A percentile compares a stretch with the other conserved stretches of the same genome.
phyloP scores from a whole-genome alignment of 2,888 invertebrate species.

The Adineta ricciae region DNA sequence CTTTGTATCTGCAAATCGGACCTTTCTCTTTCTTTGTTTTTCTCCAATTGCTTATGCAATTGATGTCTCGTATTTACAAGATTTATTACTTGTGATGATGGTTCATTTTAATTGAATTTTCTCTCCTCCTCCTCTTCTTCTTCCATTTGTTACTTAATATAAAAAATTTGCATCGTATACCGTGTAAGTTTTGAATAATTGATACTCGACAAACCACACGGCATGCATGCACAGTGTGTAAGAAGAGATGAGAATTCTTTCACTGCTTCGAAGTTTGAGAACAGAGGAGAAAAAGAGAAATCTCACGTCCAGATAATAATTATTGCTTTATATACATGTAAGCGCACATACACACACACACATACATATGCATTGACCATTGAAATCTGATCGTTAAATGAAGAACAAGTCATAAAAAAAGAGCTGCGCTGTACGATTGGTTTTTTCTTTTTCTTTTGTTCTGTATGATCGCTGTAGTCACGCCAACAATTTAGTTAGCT shows the following conservation, averaged over 20 bases:
- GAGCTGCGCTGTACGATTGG: neutral
- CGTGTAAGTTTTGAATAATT: neutral
- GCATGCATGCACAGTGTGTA: neutral
- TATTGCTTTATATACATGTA: neutral
- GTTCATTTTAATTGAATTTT: neutral
- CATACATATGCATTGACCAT: neutral
- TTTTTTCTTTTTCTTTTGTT: neutral
- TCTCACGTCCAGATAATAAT: neutral
- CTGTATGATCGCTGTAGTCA: neutral
- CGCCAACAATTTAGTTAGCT: conserved; percentile 9
- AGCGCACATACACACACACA: too few relatives aligned
- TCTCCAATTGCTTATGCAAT: too few relatives aligned
- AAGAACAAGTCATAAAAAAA: neutral
- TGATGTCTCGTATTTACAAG: neutral
- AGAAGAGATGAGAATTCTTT: neutral
- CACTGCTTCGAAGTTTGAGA: neutral
- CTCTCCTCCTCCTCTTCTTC: neutral
- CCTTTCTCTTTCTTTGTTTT: too few relatives aligned
- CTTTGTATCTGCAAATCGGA: too few relatives aligned
- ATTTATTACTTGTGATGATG: neutral
- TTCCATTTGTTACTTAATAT: neutral
- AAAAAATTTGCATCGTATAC: neutral
- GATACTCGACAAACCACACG: neutral
- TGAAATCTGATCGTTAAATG: neutral
- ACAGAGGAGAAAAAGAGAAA: neutral